Percentiles rank a stretch among this genome's conserved stretches.
Conservation (phyloP, 1,140 invertebrate genomes). For the Drosophila sechellia region DNA sequence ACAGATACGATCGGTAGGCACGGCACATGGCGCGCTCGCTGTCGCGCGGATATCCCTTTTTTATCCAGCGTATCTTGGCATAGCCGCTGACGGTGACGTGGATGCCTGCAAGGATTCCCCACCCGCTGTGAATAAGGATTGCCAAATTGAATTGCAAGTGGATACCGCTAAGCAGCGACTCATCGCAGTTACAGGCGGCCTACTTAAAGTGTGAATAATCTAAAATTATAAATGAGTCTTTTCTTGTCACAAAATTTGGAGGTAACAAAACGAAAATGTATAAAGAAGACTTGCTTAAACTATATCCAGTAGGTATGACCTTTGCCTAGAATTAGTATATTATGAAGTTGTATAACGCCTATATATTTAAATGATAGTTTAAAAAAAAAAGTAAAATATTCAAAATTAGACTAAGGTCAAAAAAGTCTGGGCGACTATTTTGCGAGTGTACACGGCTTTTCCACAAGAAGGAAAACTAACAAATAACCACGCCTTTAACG, state of each 20-base stretch:
- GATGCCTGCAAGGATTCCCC: constrained; percentile 55
- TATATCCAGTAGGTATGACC: too few relatives aligned
- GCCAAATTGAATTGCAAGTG: constrained; percentile 7
- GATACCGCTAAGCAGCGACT: background rate
- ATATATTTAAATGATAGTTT: too few relatives aligned
- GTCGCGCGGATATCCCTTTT: constrained; percentile 83
- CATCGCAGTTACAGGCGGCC: background rate
- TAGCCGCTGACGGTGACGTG: constrained; percentile 83
- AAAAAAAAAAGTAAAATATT: too few relatives aligned
- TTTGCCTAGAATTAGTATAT: too few relatives aligned
- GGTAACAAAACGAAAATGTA: too few relatives aligned
- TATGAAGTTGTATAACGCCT: too few relatives aligned
- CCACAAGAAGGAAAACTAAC: constrained; percentile 5
- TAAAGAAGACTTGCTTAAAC: accelerated
- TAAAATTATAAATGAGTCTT: too few relatives aligned
- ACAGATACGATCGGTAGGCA: constrained; percentile 81
- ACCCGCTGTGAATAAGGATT: constrained; percentile 11
- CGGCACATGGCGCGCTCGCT: constrained; percentile 82
- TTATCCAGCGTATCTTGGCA: constrained; percentile 84
- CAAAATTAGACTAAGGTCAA: background rate
- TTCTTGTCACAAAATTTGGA: too few relatives aligned
- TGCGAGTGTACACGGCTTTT: background rate
- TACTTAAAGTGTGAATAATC: background rate
- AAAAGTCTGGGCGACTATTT: too few relatives aligned
- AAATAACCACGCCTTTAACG: constrained; percentile 70